Percentiles rank a stretch among this genome's conserved stretches.
phyloP scores from a whole-genome alignment of 2,113 vertebrate genomes.

The Cottus gobio region DNA sequence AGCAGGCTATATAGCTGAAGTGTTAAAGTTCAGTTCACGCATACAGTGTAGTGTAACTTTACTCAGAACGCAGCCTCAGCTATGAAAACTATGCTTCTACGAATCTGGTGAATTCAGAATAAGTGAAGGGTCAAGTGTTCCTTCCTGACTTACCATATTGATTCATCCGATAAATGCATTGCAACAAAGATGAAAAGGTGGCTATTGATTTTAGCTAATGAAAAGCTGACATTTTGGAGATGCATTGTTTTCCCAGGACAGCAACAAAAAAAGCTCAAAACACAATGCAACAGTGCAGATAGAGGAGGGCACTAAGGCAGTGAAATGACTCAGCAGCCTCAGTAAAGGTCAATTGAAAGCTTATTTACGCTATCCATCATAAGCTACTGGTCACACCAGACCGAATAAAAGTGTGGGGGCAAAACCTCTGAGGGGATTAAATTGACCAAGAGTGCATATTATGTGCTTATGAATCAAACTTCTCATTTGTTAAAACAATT shows the following conservation, averaged over 20 bases:
- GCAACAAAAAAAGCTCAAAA: neutral
- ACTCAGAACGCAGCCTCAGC: neutral
- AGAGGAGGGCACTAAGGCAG: neutral
- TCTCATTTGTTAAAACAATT: no score
- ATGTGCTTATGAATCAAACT: neutral
- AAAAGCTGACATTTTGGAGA: neutral
- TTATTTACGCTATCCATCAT: neutral
- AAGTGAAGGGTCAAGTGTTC: neutral
- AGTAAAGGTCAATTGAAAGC: neutral
- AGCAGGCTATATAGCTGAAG: constrained; percentile 6
- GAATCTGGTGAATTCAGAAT: neutral
- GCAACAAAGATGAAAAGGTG: neutral
- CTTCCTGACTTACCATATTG: neutral
- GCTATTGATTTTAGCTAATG: neutral
- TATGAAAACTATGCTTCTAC: neutral
- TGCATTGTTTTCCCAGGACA: no score
- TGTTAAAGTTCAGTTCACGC: constrained; percentile 46
- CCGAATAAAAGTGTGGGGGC: neutral
- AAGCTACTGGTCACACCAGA: neutral
- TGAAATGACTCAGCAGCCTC: neutral
- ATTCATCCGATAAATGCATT: neutral
- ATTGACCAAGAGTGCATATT: neutral
- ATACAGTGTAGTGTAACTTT: neutral
- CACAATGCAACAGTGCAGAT: neutral
- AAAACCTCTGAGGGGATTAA: neutral